Evolutionary conservation across 2,888 invertebrate genomes (phyloP), one percentile per base, ranked within the genome.

Genomic region (Andrena marginata): DNA sequence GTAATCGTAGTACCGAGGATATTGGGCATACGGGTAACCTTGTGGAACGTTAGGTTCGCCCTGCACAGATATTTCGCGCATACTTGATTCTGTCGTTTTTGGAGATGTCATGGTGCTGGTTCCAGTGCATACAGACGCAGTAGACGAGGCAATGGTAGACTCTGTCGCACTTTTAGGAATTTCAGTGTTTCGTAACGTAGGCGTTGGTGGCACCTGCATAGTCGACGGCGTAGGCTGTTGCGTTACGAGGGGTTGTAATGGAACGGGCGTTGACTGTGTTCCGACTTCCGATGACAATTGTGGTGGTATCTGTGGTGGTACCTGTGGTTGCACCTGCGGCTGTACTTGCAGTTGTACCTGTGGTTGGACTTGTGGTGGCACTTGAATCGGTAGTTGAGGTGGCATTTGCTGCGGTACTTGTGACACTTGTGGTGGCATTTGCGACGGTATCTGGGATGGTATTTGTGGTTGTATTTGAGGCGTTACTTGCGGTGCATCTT

Each of bases 11-110:
- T 92, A 94, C 80, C 93, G 90, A 13, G 94, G 93, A 80, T 93
- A 94, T 33, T 94, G 94, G 10, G 93, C 92, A 68, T 93, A 94
- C 5, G 93, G 93, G 84, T 94, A 94, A 4, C 91, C 92, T 82
- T 93, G 93, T 0, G 92, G 91, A 65, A 92, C 84, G 20, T 86
- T 89, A 16, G 74, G 77, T 54, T 84, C 86, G 8, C 86, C 76
- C 60, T 88, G 89, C 42, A 88, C 72, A 42, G 80, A 70, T 51
- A 82, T 79, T 26, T 88, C 88, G 13, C 88, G 89, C 65, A 88
- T 80, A 71, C 67, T 88, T 31, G 88, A 51, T 29, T 89, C 89
- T n/a, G 62, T 10, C 8, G 48, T 78, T 64, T 89, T 89, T 8
- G 87, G 78, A 51, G 89, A 81, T 20, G 87, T 82, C 35, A 84